Percentiles rank a stretch among this genome's conserved stretches.
Conservation (phyloP, 1,140 invertebrate species). For the Solenopsis fugax region DNA sequence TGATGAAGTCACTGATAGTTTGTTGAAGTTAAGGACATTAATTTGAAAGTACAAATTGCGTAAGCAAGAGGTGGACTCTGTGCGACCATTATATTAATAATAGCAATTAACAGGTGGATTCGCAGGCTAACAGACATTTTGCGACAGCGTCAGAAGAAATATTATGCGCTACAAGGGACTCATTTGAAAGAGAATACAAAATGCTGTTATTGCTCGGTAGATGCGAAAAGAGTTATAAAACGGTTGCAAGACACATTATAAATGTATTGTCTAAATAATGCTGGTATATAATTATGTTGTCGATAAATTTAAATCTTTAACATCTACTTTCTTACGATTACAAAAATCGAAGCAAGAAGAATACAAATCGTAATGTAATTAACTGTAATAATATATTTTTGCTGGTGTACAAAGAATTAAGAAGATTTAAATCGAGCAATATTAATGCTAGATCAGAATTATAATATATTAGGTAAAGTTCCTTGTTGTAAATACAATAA, state of each 20-base stretch:
- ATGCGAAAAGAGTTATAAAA: background rate
- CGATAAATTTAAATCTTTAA: background rate
- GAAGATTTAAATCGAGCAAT: background rate
- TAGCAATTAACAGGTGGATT: constrained; percentile 41
- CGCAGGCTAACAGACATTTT: background rate
- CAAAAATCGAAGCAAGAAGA: background rate
- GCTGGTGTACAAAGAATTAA: background rate
- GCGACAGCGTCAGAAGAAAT: background rate
- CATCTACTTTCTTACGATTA: background rate
- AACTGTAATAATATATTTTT: background rate
- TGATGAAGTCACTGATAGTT: background rate
- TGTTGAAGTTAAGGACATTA: background rate
- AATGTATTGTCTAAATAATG: background rate
- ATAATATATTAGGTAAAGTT: constrained; percentile 4
- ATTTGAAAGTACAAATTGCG: constrained; percentile 28
- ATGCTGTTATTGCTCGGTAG: background rate
- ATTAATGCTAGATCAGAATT: background rate
- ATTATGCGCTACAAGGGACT: constrained; percentile 11
- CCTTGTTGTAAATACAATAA: background rate
- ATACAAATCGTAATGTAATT: constrained; percentile 12
- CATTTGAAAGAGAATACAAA: constrained; percentile 34
- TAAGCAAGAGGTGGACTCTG: background rate
- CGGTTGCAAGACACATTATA: background rate
- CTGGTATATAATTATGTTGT: background rate
- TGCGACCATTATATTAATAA: constrained; percentile 25